Base-by-base conservation (phyloP, 1,140 invertebrate genomes). In the Heliconius eleuchia region DNA sequence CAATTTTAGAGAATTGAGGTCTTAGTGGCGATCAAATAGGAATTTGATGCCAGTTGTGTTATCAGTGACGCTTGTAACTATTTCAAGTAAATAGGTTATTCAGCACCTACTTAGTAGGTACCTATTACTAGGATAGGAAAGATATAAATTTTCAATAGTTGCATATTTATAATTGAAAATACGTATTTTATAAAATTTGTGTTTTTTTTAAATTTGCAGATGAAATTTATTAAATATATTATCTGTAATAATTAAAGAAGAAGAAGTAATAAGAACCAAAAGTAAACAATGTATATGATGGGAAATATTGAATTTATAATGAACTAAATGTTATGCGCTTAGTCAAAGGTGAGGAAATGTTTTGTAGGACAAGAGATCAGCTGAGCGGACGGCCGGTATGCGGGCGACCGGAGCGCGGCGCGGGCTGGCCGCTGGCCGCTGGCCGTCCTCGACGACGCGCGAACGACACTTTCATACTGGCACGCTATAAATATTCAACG, bases 401-500 rank as follows among this genome's bases (percentile, higher is more conserved):
- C 83, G 85, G 85, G 86, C 76, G 78, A 72, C 37, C 79, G 76
- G 78, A 77, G 73, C 71, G 74, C 71, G 70, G 80, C 75, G 74
- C 80, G 78, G 77, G 81, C 74, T 79, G 78, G 73, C 80, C 82
- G 75, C 42, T 46, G 7, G 42, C 42, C 42, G 42, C 42, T 37
- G 34, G 34, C 34, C 34, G 34, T 73, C 77, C 83, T 83, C 83
- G 74, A 76, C 85, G 81, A 76, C 85, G 85, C 83, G 83, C 75
- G 85, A 83, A 84, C 79, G 83, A 90, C 86, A 91, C 91, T 93
- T 92, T 91, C 89, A 86, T 89, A 92, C 86, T 91, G 85, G 85
- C 84, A 85, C 78, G 87, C 91, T 93, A 93, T 94, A 91, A 93
- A 94, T 94, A 93, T 93, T 92, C 88, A 92, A 85, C 83, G 86